Base-by-base conservation (phyloP, 1,140 invertebrate species). In the Habropoda laboriosa region DNA sequence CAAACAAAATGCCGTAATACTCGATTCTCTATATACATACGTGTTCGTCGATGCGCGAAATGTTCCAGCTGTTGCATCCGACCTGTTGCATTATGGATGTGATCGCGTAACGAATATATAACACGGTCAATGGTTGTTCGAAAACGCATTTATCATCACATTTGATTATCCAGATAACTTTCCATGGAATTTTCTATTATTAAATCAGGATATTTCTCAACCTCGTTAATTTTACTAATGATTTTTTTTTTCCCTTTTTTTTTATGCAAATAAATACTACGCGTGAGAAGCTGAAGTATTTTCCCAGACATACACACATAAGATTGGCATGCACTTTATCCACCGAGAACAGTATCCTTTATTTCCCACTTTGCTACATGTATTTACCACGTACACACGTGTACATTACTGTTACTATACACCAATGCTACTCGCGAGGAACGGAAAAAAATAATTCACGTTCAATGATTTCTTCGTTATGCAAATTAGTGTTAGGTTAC, bases 11-110 rank as follows among this genome's bases (percentile, higher is more conserved):
- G 21, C 21, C 18, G 18, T 38, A 38, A 38, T 32, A 38, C 4
- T 21, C n/a, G 2, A 32, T 38, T 61, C 16, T 42, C 4, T 38
- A 24, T n/a, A 24, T 4, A 16, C 1, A 13, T n/a, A 51, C 18
- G 61, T 10, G 32, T 49, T 68, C 49, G 13, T 38, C 30, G 66
- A 51, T 32, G 47, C 49, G 66, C 38, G 49, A 68, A 53, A 68
- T 47, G 32, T 38, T 38, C 27, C 66, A 68, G 13, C 32, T 3
- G 49, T 68, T 68, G 66, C 49, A 53, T 68, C 47, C 21, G 49
- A 40, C 38, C 66, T 68, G 32, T 8, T 68, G 32, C 66, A 68
- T 68, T 68, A 68, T 68, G 49, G 32, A 68, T 68, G 66, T 7
- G 32, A 51, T 40, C 47, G 47, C 49, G 13, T 66, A 63, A 63